Evolutionary conservation across 2,888 invertebrate genomes (phyloP).

Genomic region (Rhogogaster chlorosoma): DNA sequence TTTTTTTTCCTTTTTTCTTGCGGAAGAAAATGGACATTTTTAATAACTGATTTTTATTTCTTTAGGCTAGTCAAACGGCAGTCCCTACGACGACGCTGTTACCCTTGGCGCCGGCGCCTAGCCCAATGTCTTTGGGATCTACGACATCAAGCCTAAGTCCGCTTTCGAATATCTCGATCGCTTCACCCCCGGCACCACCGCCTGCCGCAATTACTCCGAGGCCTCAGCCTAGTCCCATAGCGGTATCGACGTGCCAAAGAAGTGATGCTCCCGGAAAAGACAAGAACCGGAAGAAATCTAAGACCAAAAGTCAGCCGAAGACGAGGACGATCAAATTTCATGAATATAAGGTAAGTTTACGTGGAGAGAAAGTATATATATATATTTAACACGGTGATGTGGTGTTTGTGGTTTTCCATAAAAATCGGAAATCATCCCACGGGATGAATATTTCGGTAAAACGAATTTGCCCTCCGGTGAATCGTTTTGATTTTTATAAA

Average conservation of each 20-base stretch:
- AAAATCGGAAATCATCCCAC: no score
- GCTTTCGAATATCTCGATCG: constrained; percentile 82
- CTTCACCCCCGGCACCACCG: constrained; percentile 82
- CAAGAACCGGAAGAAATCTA: constrained; percentile 90
- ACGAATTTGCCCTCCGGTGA: no score
- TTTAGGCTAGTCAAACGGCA: constrained; percentile 72
- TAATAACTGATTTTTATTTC: constrained; percentile 17
- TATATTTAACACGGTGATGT: neutral
- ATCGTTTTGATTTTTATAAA: no score
- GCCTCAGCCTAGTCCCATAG: constrained; percentile 76
- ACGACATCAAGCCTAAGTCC: constrained; percentile 85
- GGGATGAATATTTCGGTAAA: no score
- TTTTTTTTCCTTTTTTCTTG: neutral
- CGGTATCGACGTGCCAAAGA: constrained; percentile 81
- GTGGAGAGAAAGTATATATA: neutral
- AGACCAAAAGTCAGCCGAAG: constrained; percentile 90
- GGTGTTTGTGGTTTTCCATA: neutral
- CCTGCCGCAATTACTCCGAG: constrained; percentile 79
- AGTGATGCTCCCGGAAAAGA: constrained; percentile 81
- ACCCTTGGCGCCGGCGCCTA: constrained; percentile 79
- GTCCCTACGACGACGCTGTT: constrained; percentile 76
- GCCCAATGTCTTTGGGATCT: constrained; percentile 81
- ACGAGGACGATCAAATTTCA: constrained; percentile 97
- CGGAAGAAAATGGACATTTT: neutral
- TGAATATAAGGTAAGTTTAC: constrained; percentile 87